phyloP scores from a whole-genome alignment of 2,888 invertebrate species.

The Athetis lepigone region DNA sequence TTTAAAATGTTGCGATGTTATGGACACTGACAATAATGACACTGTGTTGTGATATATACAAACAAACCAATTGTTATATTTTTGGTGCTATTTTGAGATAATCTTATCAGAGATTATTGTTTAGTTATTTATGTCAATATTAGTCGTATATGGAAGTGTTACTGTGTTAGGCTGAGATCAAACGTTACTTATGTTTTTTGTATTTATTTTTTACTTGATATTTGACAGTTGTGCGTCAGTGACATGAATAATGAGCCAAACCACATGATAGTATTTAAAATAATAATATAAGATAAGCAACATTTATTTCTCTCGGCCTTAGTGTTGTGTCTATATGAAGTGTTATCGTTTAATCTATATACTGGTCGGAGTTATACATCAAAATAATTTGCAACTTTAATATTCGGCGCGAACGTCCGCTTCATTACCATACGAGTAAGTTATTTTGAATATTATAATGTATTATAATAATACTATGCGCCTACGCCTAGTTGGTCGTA shows the following conservation, averaged over 20 bases:
- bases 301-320: background rate
- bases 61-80: conserved; percentile 6
- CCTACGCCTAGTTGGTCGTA: conserved; percentile 38
- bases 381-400: conserved; percentile 55
- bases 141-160: conserved; percentile 20
- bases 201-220: background rate
- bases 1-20: conserved; percentile 50
- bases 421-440: conserved; percentile 57
- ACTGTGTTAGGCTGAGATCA: background rate
- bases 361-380: conserved; percentile 15
- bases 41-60: conserved; percentile 28
- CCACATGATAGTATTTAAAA: no score
- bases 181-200: background rate
- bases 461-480: conserved; percentile 29
- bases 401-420: conserved; percentile 45
- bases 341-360: conserved; percentile 18
- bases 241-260: background rate
- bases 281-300: no score
- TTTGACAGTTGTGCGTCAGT: background rate
- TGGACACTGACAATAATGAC: no score
- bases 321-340: conserved; percentile 30
- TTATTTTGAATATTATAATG: conserved; percentile 45
- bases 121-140: conserved; percentile 1
- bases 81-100: conserved; percentile 14
- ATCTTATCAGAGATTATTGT: background rate